Evolutionary conservation across 2,113 vertebrate species (phyloP).

Genomic region (Otis tarda): DNA sequence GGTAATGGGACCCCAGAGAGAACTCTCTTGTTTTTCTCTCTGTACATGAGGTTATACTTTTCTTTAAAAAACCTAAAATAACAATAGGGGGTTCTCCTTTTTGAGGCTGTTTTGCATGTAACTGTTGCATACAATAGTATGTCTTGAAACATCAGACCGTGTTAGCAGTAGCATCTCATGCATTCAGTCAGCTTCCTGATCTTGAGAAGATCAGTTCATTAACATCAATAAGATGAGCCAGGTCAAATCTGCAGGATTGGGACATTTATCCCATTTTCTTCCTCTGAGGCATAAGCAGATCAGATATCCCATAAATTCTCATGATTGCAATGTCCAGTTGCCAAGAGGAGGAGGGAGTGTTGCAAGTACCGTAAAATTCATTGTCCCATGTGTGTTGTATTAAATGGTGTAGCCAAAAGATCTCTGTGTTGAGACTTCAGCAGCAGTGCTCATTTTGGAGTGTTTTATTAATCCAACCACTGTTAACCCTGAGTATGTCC

Average conservation of each 20-base stretch:
- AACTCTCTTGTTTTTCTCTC: not conserved
- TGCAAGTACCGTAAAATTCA: not conserved
- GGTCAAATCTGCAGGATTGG: not conserved
- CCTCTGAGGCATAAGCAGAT: not conserved
- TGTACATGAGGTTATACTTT: not conserved
- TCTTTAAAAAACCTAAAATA: not conserved
- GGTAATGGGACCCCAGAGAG: not conserved
- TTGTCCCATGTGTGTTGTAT: not conserved
- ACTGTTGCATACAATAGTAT: not conserved
- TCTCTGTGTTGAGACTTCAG: not conserved
- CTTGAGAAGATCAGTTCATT: not conserved
- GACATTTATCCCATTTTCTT: not conserved
- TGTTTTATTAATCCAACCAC: not conserved
- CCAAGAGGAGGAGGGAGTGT: not conserved
- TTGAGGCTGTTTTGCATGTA: not conserved
- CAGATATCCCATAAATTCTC: slow-evolving; percentile 6
- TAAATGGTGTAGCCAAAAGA: not conserved
- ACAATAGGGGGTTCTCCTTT: not conserved
- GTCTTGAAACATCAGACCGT: not conserved
- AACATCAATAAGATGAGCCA: not conserved
- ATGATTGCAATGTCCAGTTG: not conserved
- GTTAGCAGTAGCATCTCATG: not conserved
- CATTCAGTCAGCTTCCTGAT: not conserved
- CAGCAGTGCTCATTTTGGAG: not conserved
- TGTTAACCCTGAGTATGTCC: not conserved